phyloP scores from a whole-genome alignment of 2,113 vertebrate genomes.

The Neotoma lepida region DNA sequence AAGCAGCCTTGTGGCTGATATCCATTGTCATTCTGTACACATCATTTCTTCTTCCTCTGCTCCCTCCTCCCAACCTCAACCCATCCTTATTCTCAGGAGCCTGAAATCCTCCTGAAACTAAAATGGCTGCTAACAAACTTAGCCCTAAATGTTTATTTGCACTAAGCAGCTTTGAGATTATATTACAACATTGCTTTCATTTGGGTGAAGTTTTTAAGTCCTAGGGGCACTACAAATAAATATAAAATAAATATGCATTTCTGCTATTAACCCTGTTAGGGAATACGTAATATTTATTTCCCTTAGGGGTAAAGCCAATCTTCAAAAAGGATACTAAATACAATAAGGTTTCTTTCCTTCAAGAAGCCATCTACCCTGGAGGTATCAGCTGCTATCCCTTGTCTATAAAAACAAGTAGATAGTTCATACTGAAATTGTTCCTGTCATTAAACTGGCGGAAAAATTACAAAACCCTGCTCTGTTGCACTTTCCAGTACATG shows the following conservation, averaged over 20 bases:
- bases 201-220: slow-evolving; percentile 35
- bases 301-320: slow-evolving; percentile 4
- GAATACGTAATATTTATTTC: slow-evolving; percentile 48
- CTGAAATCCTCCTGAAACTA: slow-evolving; percentile 13
- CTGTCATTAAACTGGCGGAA: slow-evolving; percentile 36
- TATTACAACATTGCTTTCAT: slow-evolving; percentile 34
- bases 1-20: not conserved
- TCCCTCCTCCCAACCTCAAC: not conserved
- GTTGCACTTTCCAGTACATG: not conserved
- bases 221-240: slow-evolving; percentile 50
- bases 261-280: slow-evolving; percentile 26
- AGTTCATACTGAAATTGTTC: slow-evolving; percentile 55
- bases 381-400: slow-evolving; percentile 41
- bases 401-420: not conserved
- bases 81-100: not conserved
- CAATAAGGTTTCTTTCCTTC: slow-evolving; percentile 58
- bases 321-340: slow-evolving; percentile 35
- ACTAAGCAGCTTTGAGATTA: not conserved
- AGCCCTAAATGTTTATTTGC: not conserved
- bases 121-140: slow-evolving; percentile 3
- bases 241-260: slow-evolving; percentile 44
- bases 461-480: slow-evolving; percentile 38
- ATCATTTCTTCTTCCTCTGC: not conserved
- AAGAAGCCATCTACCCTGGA: not conserved
- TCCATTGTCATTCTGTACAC: not conserved